Evolutionary conservation across 2,888 invertebrate genomes (phyloP).

Genomic region (Apamea monoglypha): DNA sequence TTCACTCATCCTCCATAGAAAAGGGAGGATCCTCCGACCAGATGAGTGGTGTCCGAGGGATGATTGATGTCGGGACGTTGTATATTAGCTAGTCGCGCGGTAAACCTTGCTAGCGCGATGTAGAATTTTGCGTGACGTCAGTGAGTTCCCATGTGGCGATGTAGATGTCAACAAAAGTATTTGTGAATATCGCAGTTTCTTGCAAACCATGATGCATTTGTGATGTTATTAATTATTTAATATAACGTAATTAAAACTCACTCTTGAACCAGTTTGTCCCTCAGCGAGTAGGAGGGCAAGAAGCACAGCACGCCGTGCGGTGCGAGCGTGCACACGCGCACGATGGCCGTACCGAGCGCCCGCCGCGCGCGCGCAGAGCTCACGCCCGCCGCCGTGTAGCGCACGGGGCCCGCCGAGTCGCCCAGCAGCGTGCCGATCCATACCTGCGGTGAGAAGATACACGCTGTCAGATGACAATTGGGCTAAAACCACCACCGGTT

Average conservation of each 20-base stretch:
- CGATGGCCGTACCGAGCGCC: constrained; percentile 90
- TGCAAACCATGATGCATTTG: background rate
- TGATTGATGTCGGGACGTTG: too few species aligned
- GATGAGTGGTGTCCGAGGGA: too few species aligned
- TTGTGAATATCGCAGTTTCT: background rate
- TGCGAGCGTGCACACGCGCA: constrained; percentile 89
- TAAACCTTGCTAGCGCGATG: too few species aligned
- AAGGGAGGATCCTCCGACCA: too few species aligned
- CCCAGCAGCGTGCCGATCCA: constrained; percentile 90
- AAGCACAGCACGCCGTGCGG: constrained; percentile 94
- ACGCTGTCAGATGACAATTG: too few species aligned
- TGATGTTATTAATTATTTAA: background rate
- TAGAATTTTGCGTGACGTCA: too few species aligned
- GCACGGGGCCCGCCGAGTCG: constrained; percentile 80
- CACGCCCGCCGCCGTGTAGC: constrained; percentile 41
- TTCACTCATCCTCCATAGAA: too few species aligned
- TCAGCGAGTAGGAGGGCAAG: constrained; percentile 92
- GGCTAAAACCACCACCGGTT: too few species aligned
- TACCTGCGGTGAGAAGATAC: constrained; percentile 82
- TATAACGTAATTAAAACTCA: background rate
- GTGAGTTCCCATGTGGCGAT: too few species aligned
- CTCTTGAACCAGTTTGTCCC: constrained; percentile 50
- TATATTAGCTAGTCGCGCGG: too few species aligned
- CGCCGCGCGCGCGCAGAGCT: fast-evolving
- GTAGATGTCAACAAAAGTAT: background rate